Base-by-base conservation (phyloP, 2,113 vertebrate species). In the Paradoxurus hermaphroditus region DNA sequence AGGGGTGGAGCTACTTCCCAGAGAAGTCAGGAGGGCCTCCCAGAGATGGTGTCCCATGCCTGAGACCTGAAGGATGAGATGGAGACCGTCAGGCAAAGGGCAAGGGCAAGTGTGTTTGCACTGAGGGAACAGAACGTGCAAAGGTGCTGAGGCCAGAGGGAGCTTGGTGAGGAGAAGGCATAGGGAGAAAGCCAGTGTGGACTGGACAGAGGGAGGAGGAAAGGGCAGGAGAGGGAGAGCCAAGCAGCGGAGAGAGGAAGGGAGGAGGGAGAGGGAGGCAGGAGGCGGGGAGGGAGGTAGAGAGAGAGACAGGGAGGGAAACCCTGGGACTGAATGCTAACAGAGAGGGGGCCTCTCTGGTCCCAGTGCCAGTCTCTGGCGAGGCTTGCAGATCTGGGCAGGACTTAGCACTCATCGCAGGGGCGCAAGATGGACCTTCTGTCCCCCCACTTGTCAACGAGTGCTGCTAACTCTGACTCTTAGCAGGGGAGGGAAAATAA, bases 401-500 rank as follows among this genome's bases (percentile, higher is more conserved):
- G 41, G 59, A 44, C 41, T 63, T 21, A 18, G 51, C 51, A 29
- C 27, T 41, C 10, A 13, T 65, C 53, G 13, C 27, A 56, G 34
- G 19, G 7, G 34, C 0, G 1, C 7, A 7, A 59, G 68, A 44
- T 46, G 34, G 88, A 36, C 53, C 34, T 36, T 36, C 46, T 27
- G 36, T 62, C 70, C 91, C 53, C 31, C 11, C 3, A 5, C 51
- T 34, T 81, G 70, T 87, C 83, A 25, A 25, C 87, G 81, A 62
- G 70, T 51, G 56, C 84, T 91, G 41, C 31, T 27, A 46, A 36
- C 0, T 41, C 46, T 46, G 44, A 53, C 41, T 84, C 63, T 63
- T 73, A 53, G 68, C 84, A 73, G 90, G 14, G 4, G 13, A 75
- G 39, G 72, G 59, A 46, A 78, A 91, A 86, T 91, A 91, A 75